Evolutionary conservation across 1,140 invertebrate species (phyloP), one percentile per base, ranked within the genome.

Genomic region (Heliconius eleuchia): DNA sequence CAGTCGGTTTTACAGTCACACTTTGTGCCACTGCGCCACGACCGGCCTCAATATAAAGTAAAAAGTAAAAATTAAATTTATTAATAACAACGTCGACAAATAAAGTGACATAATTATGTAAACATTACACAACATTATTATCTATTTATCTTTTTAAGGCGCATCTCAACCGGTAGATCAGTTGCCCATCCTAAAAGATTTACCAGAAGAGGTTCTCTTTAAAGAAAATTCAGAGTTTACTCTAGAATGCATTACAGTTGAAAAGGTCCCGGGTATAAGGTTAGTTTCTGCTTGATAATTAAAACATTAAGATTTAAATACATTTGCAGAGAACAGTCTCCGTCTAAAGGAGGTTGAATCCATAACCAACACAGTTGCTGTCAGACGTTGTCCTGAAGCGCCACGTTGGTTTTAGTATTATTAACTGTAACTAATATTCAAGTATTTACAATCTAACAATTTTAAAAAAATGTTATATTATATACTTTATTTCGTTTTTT

Each of bases 141-240:
- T 37, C 6, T 23, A 19, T 50, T 71, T 19, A 46, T 42, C 42
- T 71, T 71, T 42, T 55, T 23, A 72, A 83, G 82, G 82, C 46
- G 77, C 80, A 37, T 74, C 79, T 42, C 77, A 79, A 1, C 60
- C 23, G 27, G 78, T 78, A 30, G 81, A 83, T 4, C 75, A 83
- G 42, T 71, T 83, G 16, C 82, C 85, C 19, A 74, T 83, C 0
- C 19, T 86, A 46, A 79, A 80, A 30, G 55, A 72, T 8, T 42
- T 80, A 3, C 83, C 83, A 6, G 23, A 73, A 5, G 83, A 84
- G 50, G 76, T 83, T 1, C 42, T 81, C 9, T 86, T 83, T 74
- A 78, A 76, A 71, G 73, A 73, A 1, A 76, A 83, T 19, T 23
- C 77, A 0, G 77, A 84, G 23, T 50, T 86, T n/a, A 57, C 73